Conservation (phyloP, 2,113 vertebrate species). For the Castor canadensis region DNA sequence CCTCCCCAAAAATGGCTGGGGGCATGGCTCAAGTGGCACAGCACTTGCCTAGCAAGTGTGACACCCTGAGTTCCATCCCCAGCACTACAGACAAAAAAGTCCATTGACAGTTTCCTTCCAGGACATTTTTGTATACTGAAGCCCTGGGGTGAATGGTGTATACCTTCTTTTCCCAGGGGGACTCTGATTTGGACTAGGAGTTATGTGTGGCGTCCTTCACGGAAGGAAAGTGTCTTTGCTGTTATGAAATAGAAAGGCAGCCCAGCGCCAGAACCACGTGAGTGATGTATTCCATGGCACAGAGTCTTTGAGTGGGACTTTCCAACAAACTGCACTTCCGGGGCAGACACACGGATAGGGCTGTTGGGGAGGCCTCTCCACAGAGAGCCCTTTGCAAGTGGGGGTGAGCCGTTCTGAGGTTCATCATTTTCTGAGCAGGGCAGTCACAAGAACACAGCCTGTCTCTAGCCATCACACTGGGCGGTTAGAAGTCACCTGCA, state of each 20-base stretch:
- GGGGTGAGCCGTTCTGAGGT: background rate
- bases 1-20: too few species aligned
- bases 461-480: background rate
- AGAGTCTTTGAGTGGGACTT: background rate
- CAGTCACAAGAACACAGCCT: background rate
- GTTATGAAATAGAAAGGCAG: background rate
- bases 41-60: too few species aligned
- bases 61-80: too few species aligned
- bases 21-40: too few species aligned
- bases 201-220: background rate
- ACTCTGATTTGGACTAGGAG: background rate
- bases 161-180: background rate
- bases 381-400: background rate
- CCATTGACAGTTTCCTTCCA: conserved; percentile 31
- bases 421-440: background rate
- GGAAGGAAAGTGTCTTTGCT: background rate
- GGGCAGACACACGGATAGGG: background rate
- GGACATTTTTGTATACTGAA: conserved; percentile 28
- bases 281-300: background rate
- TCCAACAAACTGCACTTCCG: background rate
- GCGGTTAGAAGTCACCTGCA: background rate
- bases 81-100: too few species aligned
- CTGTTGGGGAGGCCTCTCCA: too few species aligned
- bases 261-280: background rate
- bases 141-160: background rate